Percentiles rank a stretch among this genome's conserved stretches.
phyloP scores from a whole-genome alignment of 2,888 invertebrate species.

The Corythucha ciliata region DNA sequence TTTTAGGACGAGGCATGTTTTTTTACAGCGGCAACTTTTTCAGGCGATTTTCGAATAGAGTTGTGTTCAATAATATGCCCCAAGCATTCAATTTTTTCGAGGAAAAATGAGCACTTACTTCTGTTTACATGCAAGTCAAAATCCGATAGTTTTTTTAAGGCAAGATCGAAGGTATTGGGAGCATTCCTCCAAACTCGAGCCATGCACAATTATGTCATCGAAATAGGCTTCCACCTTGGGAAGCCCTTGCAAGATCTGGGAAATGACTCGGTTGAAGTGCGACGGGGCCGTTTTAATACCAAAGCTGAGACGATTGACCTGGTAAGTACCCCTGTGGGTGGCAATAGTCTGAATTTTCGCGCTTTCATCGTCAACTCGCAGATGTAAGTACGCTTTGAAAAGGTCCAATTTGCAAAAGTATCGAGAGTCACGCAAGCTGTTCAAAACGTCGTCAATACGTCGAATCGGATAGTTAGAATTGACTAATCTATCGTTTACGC shows the following conservation, averaged over 20 bases:
- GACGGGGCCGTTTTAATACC: conserved; percentile 17
- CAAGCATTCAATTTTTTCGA: conserved; percentile 10
- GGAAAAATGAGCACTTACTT: conserved; percentile 13
- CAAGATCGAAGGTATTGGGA: background rate
- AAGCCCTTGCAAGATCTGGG: background rate
- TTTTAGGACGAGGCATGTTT: conserved; percentile 19
- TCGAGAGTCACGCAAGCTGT: conserved; percentile 22
- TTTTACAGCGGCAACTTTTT: conserved; percentile 19
- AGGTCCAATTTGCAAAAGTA: conserved; percentile 31
- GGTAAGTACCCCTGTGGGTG: conserved; percentile 25
- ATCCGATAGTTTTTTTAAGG: background rate
- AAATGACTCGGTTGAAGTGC: conserved; percentile 10
- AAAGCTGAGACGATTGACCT: conserved; percentile 13
- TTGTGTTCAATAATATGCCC: conserved; percentile 17
- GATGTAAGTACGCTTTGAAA: conserved; percentile 31
- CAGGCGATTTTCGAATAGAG: conserved; percentile 19
- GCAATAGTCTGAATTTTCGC: conserved; percentile 23
- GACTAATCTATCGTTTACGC: conserved; percentile 33
- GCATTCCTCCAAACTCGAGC: conserved; percentile 12
- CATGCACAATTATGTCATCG: conserved; percentile 19
- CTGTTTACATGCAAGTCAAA: conserved; percentile 16
- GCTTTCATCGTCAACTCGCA: conserved; percentile 26
- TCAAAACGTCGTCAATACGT: conserved; percentile 26
- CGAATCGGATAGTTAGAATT: conserved; percentile 30
- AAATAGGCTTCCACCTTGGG: background rate